Evolutionary conservation across 1,140 invertebrate species (phyloP), one percentile per base, ranked within the genome.

Genomic region (Caenorhabditis latens): DNA sequence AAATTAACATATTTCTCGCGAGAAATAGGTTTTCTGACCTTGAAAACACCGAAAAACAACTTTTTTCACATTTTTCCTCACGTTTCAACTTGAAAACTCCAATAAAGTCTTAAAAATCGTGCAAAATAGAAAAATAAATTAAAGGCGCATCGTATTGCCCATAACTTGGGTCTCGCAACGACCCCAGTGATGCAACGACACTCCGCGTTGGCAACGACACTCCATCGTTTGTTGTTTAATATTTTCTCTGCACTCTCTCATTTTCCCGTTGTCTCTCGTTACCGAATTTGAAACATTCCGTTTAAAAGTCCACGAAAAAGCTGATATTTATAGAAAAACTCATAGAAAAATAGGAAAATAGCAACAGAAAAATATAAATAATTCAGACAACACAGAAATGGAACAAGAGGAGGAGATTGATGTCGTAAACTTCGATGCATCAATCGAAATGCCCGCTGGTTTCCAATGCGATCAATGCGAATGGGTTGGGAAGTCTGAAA

Each of bases 171-270:
- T 79, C 71, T 79, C 71, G 46, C 46, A 6, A 11, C 71, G 71
- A n/a, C 11, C 46, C n/a, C n/a, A n/a, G n/a, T n/a, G 40, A 43
- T n/a, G 67, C 24, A 32, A 79, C 71, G 71, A 79, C 43, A 40
- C 71, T 79, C 71, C 71, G 46, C 19, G 32, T 32, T 32, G 32
- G 32, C 32, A 32, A 19, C n/a, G 46, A 7, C n/a, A 11, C 43
- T 4, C 9, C 4, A 21, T 2, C 14, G 42, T n/a, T 8, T n/a
- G n/a, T 50, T 50, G 71, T 79, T 79, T 79, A 79, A 53, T 50
- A 9, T 79, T 50, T 79, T 79, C 46, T 79, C 71, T 79, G 46
- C n/a, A n/a, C 32, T n/a, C 71, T 79, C 71, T 79, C 4, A 2
- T n/a, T 79, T 79, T 43, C 21, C 16, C 40, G 9, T 50, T n/a